A percentile compares a stretch with the other conserved stretches of the same genome.
These are phyloP conservation scores for Acanthurus leucopareius DNA, from an alignment of 2,797 vertebrate species.

Conservation along the genomic window DNA sequence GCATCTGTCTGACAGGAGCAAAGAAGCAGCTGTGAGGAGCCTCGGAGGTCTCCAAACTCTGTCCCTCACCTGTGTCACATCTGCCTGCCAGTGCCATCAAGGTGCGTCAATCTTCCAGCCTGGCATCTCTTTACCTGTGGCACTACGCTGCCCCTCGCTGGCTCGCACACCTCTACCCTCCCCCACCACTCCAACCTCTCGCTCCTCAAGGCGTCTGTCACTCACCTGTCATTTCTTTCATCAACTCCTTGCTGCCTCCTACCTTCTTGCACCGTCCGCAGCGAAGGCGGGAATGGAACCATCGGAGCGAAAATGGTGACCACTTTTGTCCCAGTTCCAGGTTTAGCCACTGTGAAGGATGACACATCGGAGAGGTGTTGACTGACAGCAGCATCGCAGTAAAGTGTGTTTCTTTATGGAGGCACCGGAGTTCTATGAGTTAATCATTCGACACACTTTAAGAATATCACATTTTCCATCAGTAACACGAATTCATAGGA, in stretches of 20 bases:
- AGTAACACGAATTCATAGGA: not conserved
- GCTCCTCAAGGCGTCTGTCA: constrained; percentile 82
- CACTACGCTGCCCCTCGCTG: constrained; percentile 60
- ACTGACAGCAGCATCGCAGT: constrained; percentile 51
- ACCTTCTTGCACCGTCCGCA: constrained; percentile 22
- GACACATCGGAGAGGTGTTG: constrained; percentile 64
- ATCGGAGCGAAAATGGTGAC: constrained; percentile 71
- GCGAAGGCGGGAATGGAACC: constrained; percentile 66
- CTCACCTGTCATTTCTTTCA: constrained; percentile 85
- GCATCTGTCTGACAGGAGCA: constrained; percentile 72
- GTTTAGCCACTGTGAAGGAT: constrained; percentile 49
- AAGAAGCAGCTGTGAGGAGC: constrained; percentile 76
- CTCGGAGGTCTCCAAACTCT: constrained; percentile 59
- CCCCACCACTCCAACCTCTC: constrained; percentile 43
- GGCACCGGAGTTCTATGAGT: not conserved
- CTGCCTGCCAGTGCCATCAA: constrained; percentile 82
- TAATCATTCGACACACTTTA: constrained; percentile 4
- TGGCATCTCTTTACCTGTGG: constrained; percentile 84
- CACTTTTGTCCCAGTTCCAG: constrained; percentile 71
- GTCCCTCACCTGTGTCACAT: constrained; percentile 82
- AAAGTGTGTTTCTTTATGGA: constrained; percentile 38
- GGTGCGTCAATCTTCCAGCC: constrained; percentile 71
- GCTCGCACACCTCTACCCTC: constrained; percentile 36
- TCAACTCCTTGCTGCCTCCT: constrained; percentile 64
- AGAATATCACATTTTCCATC: not conserved